These are phyloP conservation scores for Turritopsis dohrnii DNA, from an alignment of 30 jellyfish, hydroid and myxozoan genomes.

Conservation along the genomic window DNA sequence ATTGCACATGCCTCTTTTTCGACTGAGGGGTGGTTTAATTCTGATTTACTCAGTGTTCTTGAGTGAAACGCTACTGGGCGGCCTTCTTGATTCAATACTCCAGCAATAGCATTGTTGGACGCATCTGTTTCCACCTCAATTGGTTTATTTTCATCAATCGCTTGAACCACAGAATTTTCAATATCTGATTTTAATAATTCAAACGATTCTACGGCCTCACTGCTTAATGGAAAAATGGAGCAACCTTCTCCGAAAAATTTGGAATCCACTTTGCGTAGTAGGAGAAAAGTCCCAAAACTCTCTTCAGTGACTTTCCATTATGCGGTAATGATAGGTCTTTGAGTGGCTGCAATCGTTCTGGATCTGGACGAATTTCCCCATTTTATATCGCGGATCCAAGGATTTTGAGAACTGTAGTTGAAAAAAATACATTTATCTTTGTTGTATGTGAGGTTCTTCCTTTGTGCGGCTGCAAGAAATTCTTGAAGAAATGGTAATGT, in stretches of 20 bases:
- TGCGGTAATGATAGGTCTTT: constrained; percentile 34
- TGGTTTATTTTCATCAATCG: constrained; percentile 40
- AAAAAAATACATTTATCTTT: too few relatives aligned
- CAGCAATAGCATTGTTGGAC: constrained; percentile 67
- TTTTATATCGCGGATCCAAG: constrained; percentile 18
- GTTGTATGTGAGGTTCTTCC: too few relatives aligned
- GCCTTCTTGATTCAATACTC: constrained; percentile 66
- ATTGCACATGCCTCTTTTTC: constrained; percentile 63
- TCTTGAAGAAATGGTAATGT: constrained; percentile 26
- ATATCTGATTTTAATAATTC: neutral
- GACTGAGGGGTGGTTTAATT: constrained; percentile 33
- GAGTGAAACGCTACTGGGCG: constrained; percentile 77
- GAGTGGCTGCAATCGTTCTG: constrained; percentile 41
- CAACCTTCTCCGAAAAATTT: too few relatives aligned
- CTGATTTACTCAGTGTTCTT: too few relatives aligned
- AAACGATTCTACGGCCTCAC: constrained; percentile 11
- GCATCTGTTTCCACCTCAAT: constrained; percentile 50
- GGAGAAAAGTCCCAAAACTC: too few relatives aligned
- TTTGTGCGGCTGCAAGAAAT: constrained; percentile 22
- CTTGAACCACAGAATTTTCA: constrained; percentile 22
- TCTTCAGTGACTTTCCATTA: too few relatives aligned
- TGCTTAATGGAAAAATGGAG: constrained; percentile 11
- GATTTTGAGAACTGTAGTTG: constrained; percentile 22
- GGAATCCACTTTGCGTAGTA: too few relatives aligned
- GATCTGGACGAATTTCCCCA: constrained; percentile 31